Base-by-base conservation (phyloP, 1,140 invertebrate genomes). In the Drosophila orosa region DNA sequence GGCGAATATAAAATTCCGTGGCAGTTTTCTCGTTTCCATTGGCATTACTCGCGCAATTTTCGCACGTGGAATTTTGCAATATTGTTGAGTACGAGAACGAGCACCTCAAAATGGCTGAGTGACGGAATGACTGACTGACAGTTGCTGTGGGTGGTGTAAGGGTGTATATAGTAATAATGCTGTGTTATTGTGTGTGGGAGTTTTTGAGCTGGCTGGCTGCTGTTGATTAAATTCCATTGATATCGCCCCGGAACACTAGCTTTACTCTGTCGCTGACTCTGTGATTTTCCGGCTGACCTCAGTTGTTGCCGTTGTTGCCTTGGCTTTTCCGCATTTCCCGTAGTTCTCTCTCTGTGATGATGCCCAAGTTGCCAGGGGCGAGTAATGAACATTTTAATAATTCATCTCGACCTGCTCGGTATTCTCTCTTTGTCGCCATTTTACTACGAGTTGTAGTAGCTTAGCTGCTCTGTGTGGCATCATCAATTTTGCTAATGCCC, bases 51-150 rank as follows among this genome's bases (percentile, higher is more conserved):
- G 80, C 72, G 84, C 80, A 80, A 90, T 84, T 80, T 89, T 90
- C 77, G 85, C 80, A 89, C 85, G 77, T 89, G 84, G 84, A 90
- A 89, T 89, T 89, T 89, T 68, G 84, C 85, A 89, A 89, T 89
- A 78, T 71, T 63, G 84, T 77, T 61, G 62, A 68, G 65, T 61
- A 72, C 63, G 61, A 39, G 45, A 52, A 54, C 31, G 39, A 54
- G 39, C 67, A 55, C 39, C 66, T 35, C 63, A 29, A 52, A 52
- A 24, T 39, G 50, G 39, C 50, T 52, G 37, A 25, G 42, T 22
- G 50, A 57, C 12, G 56, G 50, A 40, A 27, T 37, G 61, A 44
- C 29, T 63, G 40, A 66, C 62, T 65, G 63, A 65, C 63, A 66
- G 59, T 42, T 17, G 44, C 3, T 29, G 59, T 58, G 25, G 54